Base-by-base conservation (phyloP, 2,888 invertebrate species). In the Spialia ferax region DNA sequence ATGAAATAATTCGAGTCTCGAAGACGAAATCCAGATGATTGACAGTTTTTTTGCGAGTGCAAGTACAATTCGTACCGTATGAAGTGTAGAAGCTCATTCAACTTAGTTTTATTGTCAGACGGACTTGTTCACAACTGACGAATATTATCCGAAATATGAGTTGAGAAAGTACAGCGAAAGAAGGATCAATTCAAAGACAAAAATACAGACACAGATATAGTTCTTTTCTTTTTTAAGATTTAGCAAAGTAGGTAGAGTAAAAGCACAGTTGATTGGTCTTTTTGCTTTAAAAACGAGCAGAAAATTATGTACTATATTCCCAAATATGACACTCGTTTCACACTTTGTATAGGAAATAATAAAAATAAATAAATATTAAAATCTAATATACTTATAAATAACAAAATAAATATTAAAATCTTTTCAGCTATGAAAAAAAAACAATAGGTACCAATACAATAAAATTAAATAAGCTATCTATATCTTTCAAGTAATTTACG, bases 101-200 rank as follows among this genome's bases (percentile, higher is more conserved):
- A 35, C 20, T 13, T 38, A 10, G n/a, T 20, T 48, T 18, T 48
- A 48, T 20, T 48, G 20, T 20, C 8, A 42, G 20, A 20, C 18
- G 10, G 20, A 48, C 18, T 48, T 48, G 18, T 48, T 48, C 48
- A 20, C 48, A 48, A 48, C 48, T 48, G 48, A 48, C 48, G 20
- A 48, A 48, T 20, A 48, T 5, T 48, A 48, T 18, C 10, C 48
- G 13, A 48, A 20, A 8, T 20, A 20, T 48, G 20, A 20, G 8
- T 48, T 20, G 20, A 8, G 18, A 48, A 48, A 48, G 2, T 13
- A 48, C 20, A 8, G 20, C 18, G 10, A 8, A 48, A 32, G 11
- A 8, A 32, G 11, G 1, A 2, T 11, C 3, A 11, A 26, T 26
- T 26, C 6, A 4, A 26, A 26, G 26, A 26, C 6, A 4, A 26